Percentiles rank a stretch among this genome's conserved stretches.
These are phyloP conservation scores for Muscicapa comitata DNA, from an alignment of 2,797 vertebrate species.

Conservation along the genomic window DNA sequence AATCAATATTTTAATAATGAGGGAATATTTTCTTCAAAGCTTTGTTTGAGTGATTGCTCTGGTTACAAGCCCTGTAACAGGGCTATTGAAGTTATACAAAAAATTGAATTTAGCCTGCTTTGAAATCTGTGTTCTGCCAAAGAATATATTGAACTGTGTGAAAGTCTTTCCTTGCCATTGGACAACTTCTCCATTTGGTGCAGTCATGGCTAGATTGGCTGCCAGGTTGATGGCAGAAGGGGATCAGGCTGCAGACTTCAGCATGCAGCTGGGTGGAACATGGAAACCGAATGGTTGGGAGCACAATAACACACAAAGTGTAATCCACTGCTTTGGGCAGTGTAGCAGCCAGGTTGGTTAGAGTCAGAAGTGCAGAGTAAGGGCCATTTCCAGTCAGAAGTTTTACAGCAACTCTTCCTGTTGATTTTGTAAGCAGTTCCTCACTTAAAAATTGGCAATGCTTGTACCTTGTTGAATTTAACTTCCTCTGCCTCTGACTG, in stretches of 20 bases:
- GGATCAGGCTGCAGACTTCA: background rate
- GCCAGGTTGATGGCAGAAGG: rapidly evolving
- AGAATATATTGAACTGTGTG: background rate
- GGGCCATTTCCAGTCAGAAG: background rate
- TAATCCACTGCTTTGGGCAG: background rate
- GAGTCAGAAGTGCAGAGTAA: background rate
- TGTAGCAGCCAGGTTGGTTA: background rate
- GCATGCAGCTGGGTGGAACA: rapidly evolving
- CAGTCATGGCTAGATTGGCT: background rate
- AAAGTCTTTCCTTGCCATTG: background rate
- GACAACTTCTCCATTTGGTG: background rate
- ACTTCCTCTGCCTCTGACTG: background rate
- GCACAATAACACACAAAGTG: background rate
- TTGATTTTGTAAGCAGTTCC: background rate
- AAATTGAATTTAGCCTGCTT: constrained; percentile 19
- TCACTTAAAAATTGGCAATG: background rate
- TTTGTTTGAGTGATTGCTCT: constrained; percentile 6
- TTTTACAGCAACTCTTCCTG: background rate
- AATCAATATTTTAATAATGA: background rate
- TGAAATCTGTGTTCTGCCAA: background rate
- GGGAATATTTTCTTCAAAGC: background rate
- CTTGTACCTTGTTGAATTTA: background rate
- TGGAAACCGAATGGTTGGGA: rapidly evolving
- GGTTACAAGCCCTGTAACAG: constrained; percentile 25
- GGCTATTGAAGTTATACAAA: constrained; percentile 74